Evolutionary conservation across 2,888 invertebrate species (phyloP).

Genomic region (Heteromurus nitidus): DNA sequence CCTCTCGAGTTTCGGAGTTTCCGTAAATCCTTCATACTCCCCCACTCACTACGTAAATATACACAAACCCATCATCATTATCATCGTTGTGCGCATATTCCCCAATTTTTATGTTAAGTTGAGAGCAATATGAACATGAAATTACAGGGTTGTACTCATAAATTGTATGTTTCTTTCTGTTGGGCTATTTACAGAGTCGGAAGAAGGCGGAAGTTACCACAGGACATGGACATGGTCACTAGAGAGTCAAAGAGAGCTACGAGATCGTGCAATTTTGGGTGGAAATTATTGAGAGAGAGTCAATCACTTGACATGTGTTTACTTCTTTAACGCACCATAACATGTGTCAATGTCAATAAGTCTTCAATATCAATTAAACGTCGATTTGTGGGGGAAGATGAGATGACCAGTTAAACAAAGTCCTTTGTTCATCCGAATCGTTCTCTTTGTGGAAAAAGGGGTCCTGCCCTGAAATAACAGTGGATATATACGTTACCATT

Average conservation of each 20-base stretch:
- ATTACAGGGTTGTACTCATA: constrained; percentile 43
- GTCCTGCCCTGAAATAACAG: constrained; percentile 24
- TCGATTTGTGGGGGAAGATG: neutral
- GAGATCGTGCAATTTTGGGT: neutral
- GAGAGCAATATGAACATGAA: constrained; percentile 33
- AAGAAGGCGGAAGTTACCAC: constrained; percentile 74
- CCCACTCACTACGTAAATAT: constrained; percentile 38
- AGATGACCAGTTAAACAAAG: constrained; percentile 5
- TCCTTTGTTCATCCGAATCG: too few species aligned
- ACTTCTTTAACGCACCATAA: too few species aligned
- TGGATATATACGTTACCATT: constrained; percentile 64
- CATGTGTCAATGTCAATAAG: too few species aligned
- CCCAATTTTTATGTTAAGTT: constrained; percentile 8
- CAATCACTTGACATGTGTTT: too few species aligned
- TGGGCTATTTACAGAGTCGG: constrained; percentile 74
- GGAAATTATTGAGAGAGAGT: too few species aligned
- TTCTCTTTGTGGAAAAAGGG: constrained; percentile 33
- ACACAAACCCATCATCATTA: constrained; percentile 16
- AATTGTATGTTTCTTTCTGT: constrained; percentile 57
- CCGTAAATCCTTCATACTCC: constrained; percentile 47
- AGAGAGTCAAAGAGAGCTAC: too few species aligned
- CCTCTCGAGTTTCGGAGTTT: constrained; percentile 24
- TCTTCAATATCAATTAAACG: too few species aligned
- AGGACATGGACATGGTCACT: constrained; percentile 73
- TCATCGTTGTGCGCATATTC: constrained; percentile 11